These are phyloP conservation scores for Apteryx owenii DNA, from an alignment of 2,113 vertebrate species.

Conservation along the genomic window DNA sequence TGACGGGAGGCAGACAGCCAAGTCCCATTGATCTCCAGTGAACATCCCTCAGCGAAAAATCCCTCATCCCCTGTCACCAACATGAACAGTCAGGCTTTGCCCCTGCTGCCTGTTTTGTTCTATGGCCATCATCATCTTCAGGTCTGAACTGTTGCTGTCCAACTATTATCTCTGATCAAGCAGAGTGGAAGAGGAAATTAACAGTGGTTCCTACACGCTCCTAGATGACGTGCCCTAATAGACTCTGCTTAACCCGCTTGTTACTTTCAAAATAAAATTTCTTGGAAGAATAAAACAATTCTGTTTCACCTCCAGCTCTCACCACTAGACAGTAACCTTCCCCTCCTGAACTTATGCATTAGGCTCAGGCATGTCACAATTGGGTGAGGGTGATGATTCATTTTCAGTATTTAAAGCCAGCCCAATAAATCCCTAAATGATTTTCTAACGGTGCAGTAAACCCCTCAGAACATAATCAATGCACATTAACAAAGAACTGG, in stretches of 20 bases:
- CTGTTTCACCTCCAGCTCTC: neutral
- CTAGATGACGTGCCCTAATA: neutral
- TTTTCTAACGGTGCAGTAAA: constrained; percentile 54
- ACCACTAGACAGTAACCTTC: neutral
- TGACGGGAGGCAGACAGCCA: constrained; percentile 43
- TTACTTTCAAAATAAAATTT: neutral
- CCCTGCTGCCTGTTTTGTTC: neutral
- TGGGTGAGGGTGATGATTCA: neutral
- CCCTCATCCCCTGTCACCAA: neutral
- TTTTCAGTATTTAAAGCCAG: constrained; percentile 24
- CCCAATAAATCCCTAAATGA: constrained; percentile 56
- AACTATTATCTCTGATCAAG: constrained; percentile 7
- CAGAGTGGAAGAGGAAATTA: neutral
- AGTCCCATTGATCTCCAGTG: constrained; percentile 32
- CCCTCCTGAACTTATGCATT: neutral
- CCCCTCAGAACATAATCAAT: constrained; percentile 63
- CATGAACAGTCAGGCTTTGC: neutral
- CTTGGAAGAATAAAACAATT: neutral
- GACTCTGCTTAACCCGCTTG: neutral
- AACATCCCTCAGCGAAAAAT: constrained; percentile 5
- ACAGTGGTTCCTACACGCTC: neutral
- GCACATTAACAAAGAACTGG: constrained; percentile 37
- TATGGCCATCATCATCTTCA: neutral
- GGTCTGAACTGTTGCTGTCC: neutral
- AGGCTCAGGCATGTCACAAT: neutral